phyloP scores from a whole-genome alignment of 1,140 invertebrate species.

The Bombus difficillimus region DNA sequence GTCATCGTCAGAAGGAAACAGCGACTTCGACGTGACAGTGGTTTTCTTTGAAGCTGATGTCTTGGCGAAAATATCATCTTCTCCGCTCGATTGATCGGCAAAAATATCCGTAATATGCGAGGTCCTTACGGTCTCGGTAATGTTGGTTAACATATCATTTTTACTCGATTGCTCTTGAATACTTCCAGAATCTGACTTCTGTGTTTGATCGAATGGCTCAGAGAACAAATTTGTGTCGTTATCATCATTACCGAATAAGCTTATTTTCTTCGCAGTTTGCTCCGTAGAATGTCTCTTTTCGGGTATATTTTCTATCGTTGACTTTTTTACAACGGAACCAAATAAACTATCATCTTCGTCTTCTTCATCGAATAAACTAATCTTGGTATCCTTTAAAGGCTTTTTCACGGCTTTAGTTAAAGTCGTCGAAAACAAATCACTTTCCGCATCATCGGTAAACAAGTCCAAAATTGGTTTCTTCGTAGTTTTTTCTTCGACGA shows the following conservation, averaged over 20 bases:
- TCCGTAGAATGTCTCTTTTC: conserved; percentile 16
- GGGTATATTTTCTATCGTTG: not conserved
- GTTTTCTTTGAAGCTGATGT: conserved; percentile 58
- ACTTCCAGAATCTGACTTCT: conserved; percentile 48
- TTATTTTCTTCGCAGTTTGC: conserved; percentile 47
- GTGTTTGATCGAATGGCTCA: conserved; percentile 33
- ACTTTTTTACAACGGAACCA: conserved; percentile 50
- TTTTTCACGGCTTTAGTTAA: conserved; percentile 71
- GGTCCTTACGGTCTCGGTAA: conserved; percentile 31
- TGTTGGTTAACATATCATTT: not conserved
- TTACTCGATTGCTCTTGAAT: conserved; percentile 7
- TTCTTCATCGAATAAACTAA: conserved; percentile 72
- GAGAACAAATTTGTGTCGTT: conserved; percentile 54
- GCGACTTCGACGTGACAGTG: conserved; percentile 23
- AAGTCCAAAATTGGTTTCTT: conserved; percentile 67
- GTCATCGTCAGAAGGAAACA: conserved; percentile 69
- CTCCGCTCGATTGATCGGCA: conserved; percentile 73
- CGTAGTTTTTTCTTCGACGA: conserved; percentile 31
- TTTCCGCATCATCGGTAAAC: conserved; percentile 73
- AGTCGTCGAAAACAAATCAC: conserved; percentile 74
- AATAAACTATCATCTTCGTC: conserved; percentile 75
- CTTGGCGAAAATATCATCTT: conserved; percentile 75
- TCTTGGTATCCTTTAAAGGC: conserved; percentile 67
- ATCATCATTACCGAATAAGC: conserved; percentile 66
- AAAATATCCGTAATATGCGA: conserved; percentile 77